Conservation (phyloP, 2,113 vertebrate genomes). For the Paradisaea rubra region DNA sequence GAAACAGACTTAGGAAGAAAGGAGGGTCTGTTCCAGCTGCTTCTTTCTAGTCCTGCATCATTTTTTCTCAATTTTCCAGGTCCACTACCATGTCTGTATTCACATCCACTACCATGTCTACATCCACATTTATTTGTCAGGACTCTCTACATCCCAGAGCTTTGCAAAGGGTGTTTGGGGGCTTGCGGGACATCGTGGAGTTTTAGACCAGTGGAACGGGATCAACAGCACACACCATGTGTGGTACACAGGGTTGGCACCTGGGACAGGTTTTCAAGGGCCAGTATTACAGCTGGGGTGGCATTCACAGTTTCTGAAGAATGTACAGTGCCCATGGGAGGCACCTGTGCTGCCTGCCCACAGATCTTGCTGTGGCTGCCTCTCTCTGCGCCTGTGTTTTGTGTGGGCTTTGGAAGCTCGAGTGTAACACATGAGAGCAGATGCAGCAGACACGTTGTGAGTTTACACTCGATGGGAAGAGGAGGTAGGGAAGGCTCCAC, state of each 20-base stretch:
- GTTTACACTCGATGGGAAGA: fast-evolving
- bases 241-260: not conserved
- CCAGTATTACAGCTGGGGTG: not conserved
- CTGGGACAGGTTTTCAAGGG: not conserved
- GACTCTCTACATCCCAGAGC: not conserved
- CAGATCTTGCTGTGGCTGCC: not conserved
- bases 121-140: not conserved
- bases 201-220: not conserved
- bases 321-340: not conserved
- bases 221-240: not conserved
- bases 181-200: not conserved
- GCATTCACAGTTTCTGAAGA: not conserved
- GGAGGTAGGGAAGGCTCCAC: not conserved
- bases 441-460: fast-evolving
- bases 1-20: not conserved
- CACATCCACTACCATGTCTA: not conserved
- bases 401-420: not conserved
- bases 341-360: not conserved
- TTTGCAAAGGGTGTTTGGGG: not conserved
- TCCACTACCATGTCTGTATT: not conserved
- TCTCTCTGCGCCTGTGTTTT: not conserved
- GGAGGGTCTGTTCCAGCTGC: not conserved
- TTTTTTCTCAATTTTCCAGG: not conserved
- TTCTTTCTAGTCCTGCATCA: not conserved
- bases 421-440: not conserved